phyloP scores from a whole-genome alignment of 1,140 invertebrate species.

The Dinothrombium tinctorium region DNA sequence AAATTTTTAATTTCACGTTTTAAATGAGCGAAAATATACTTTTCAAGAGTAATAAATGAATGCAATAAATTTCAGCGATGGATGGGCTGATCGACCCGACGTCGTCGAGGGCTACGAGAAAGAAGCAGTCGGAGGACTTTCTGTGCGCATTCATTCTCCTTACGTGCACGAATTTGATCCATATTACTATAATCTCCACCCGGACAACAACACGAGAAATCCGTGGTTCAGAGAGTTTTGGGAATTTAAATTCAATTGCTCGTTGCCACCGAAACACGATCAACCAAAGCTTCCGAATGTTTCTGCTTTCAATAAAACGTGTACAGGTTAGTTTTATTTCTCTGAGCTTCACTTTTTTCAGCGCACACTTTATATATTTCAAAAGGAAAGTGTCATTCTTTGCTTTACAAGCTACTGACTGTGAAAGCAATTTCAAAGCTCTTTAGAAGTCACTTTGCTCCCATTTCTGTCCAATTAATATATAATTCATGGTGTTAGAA shows the following conservation, averaged over 20 bases:
- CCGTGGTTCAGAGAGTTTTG: conserved; percentile 54
- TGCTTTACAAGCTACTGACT: no score
- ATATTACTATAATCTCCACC: conserved; percentile 39
- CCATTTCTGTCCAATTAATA: no score
- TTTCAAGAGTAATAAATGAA: no score
- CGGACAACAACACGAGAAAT: conserved; percentile 35
- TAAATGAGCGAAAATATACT: no score
- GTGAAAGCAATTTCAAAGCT: no score
- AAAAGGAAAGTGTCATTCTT: no score
- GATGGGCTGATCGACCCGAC: conserved; percentile 46
- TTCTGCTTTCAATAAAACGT: conserved; percentile 1
- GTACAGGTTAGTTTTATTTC: not conserved
- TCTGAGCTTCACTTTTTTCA: no score
- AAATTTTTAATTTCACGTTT: no score
- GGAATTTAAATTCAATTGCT: conserved; percentile 41
- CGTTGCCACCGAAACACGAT: conserved; percentile 16
- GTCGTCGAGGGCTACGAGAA: conserved; percentile 39
- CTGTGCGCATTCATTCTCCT: conserved; percentile 45
- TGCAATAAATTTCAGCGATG: conserved; percentile 35
- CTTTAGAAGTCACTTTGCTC: no score
- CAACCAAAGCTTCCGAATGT: not conserved
- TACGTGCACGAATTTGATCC: conserved; percentile 37
- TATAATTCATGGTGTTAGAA: no score
- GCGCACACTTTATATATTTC: no score
- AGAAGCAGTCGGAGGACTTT: conserved; percentile 43